Conservation (phyloP, 2,113 vertebrate species). For the Bujurquina vittata region DNA sequence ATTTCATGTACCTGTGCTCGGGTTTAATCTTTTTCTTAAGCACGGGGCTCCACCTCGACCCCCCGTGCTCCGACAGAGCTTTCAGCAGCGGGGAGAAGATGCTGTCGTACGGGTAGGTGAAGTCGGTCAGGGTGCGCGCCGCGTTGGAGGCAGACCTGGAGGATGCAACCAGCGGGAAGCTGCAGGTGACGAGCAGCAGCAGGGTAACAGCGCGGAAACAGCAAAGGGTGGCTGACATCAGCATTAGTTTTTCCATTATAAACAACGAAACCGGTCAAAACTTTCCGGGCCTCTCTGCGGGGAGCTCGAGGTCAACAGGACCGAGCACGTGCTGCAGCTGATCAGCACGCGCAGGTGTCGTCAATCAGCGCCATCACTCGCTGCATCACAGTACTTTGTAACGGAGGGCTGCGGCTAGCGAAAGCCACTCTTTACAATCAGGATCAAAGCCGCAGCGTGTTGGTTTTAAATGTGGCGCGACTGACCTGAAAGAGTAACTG, state of each 20-base stretch:
- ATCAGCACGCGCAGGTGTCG: constrained; percentile 68
- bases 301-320: constrained; percentile 44
- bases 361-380: constrained; percentile 67
- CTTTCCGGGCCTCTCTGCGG: constrained; percentile 18
- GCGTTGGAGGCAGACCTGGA: constrained; percentile 36
- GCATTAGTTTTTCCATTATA: constrained; percentile 63
- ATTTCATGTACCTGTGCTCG: constrained; percentile 86
- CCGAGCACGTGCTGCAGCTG: constrained; percentile 54
- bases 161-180: constrained; percentile 17
- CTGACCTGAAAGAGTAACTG: neutral
- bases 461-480: neutral
- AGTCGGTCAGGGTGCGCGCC: neutral
- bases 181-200: constrained; percentile 50
- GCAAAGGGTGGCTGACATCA: constrained; percentile 34
- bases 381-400: neutral
- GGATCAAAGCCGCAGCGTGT: neutral
- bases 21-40: constrained; percentile 73
- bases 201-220: constrained; percentile 38
- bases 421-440: too few species aligned
- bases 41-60: constrained; percentile 32
- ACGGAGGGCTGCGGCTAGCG: neutral
- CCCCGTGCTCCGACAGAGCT: constrained; percentile 80
- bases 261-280: constrained; percentile 41
- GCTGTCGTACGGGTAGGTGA: constrained; percentile 59
- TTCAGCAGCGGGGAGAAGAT: constrained; percentile 85